Percentiles rank a stretch among this genome's conserved stretches.
These are phyloP conservation scores for Aphelinus certus DNA, from an alignment of 1,140 invertebrate genomes.

Conservation along the genomic window DNA sequence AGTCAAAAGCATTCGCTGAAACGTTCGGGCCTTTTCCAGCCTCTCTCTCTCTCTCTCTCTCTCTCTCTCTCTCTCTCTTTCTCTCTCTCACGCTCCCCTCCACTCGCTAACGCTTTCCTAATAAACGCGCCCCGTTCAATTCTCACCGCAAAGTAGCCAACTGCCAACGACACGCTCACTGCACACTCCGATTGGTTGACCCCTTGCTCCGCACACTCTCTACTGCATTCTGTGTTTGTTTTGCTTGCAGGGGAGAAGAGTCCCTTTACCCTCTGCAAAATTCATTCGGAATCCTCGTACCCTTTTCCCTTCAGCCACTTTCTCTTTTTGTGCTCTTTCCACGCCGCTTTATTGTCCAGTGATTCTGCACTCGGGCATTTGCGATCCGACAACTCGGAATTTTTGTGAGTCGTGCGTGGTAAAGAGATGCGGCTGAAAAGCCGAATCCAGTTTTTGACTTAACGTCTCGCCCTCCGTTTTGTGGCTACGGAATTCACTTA, in stretches of 20 bases:
- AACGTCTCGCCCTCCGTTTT: too few relatives aligned
- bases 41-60: neutral
- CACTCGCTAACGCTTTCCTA: conserved; percentile 40
- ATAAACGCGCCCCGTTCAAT: conserved; percentile 51
- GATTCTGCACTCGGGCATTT: too few relatives aligned
- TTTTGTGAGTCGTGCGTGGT: too few relatives aligned
- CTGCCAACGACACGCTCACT: conserved; percentile 54
- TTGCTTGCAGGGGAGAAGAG: conserved; percentile 12
- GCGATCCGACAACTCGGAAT: too few relatives aligned
- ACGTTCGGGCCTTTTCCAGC: conserved; percentile 9
- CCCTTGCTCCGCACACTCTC: conserved; percentile 8
- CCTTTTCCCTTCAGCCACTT: neutral
- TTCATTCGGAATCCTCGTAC: conserved; percentile 46
- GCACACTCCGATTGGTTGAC: conserved; percentile 48
- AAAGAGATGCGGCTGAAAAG: too few relatives aligned
- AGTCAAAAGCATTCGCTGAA: conserved; percentile 32
- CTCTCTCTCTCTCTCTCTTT: neutral
- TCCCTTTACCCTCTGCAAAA: conserved; percentile 53
- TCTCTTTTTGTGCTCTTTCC: too few relatives aligned
- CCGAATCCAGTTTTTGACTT: too few relatives aligned
- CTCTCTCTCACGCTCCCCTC: neutral
- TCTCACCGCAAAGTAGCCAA: conserved; percentile 55
- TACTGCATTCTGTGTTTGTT: neutral
- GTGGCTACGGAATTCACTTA: too few relatives aligned
- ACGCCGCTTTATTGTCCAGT: too few relatives aligned